phyloP scores from a whole-genome alignment of 64 coral and sea anemone genomes.

The Stylophora pistillata region DNA sequence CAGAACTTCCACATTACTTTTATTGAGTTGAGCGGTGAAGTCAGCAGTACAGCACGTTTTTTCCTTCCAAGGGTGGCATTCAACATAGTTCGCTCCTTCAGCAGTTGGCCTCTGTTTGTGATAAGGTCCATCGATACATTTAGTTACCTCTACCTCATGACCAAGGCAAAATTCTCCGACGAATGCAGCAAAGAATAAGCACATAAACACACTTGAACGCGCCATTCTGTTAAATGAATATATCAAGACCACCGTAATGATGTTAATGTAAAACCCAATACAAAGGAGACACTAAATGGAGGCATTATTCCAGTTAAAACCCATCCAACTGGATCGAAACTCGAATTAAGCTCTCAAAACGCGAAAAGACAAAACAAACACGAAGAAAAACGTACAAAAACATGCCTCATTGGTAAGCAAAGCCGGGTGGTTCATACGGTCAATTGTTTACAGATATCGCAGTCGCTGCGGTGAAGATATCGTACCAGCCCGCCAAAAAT shows the following conservation, averaged over 20 bases:
- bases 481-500: no score
- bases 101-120: conserved; percentile 71
- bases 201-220: neutral
- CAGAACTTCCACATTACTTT: conserved; percentile 33
- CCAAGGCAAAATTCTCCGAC: neutral
- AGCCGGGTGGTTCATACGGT: no score
- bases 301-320: no score
- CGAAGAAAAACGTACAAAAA: no score
- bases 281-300: neutral
- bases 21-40: conserved; percentile 65
- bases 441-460: no score
- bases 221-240: conserved; percentile 21
- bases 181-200: neutral
- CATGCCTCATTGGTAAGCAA: no score
- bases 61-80: conserved; percentile 69
- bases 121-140: conserved; percentile 53
- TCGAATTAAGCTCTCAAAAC: no score
- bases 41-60: conserved; percentile 79
- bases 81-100: conserved; percentile 61
- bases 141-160: neutral
- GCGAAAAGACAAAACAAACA: no score
- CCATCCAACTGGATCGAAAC: no score
- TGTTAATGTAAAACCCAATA: neutral
- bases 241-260: neutral
- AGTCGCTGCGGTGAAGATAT: no score